These are phyloP conservation scores for Formica aserva DNA, from an alignment of 2,888 invertebrate species.

Conservation along the genomic window DNA sequence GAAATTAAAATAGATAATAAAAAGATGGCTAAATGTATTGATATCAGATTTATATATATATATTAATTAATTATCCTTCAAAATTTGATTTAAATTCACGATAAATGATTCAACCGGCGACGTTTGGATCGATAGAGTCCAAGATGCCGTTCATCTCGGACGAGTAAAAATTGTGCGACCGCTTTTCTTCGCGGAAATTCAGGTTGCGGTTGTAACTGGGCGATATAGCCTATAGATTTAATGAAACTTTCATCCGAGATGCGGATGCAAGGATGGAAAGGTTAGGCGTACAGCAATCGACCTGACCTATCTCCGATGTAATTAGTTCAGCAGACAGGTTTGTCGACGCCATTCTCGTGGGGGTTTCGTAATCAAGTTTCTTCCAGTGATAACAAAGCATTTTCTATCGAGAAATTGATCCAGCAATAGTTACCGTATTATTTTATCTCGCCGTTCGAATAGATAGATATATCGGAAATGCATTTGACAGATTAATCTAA, in stretches of 20 bases:
- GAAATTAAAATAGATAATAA: background rate
- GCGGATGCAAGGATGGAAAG: slow-evolving; percentile 60
- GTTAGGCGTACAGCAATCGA: slow-evolving; percentile 63
- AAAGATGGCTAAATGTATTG: background rate
- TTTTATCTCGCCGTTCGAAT: background rate
- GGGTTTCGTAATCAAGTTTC: slow-evolving; percentile 34
- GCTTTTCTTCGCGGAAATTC: slow-evolving; percentile 32
- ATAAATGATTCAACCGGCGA: slow-evolving; percentile 8
- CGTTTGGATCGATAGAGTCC: slow-evolving; percentile 17
- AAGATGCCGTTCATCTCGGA: background rate
- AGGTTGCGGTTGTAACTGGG: slow-evolving; percentile 21
- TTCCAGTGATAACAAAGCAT: slow-evolving; percentile 27
- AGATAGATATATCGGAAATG: background rate
- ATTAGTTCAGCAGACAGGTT: slow-evolving; percentile 58
- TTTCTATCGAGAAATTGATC: slow-evolving; percentile 10
- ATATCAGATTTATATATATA: background rate
- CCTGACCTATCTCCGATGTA: slow-evolving; percentile 64
- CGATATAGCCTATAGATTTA: slow-evolving; percentile 44
- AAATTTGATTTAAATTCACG: slow-evolving; percentile 36
- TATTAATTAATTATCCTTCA: slow-evolving; percentile 13
- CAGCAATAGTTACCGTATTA: background rate
- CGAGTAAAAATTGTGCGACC: background rate
- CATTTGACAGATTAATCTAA: background rate
- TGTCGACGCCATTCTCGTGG: slow-evolving; percentile 25
- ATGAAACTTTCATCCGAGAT: slow-evolving; percentile 71